These are phyloP conservation scores for Aphelocoma californica DNA, from an alignment of 2,797 vertebrate genomes.

Conservation along the genomic window DNA sequence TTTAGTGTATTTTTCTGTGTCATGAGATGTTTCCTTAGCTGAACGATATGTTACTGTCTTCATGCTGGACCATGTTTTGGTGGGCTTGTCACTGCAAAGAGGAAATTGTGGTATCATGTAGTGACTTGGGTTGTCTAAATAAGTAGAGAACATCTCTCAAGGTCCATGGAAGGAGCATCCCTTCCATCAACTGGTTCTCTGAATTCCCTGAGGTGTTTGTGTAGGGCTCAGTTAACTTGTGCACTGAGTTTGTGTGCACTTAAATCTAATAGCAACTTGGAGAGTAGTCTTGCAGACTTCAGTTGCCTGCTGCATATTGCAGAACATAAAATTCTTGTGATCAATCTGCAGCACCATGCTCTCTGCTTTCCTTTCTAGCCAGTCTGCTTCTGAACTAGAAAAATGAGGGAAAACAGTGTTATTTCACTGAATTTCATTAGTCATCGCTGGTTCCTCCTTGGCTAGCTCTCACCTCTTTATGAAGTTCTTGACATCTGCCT, in stretches of 20 bases:
- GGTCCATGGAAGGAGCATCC: neutral
- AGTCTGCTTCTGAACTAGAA: neutral
- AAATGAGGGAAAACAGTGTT: neutral
- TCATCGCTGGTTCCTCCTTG: neutral
- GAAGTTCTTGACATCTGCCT: neutral
- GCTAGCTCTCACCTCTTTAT: neutral
- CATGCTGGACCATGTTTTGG: neutral
- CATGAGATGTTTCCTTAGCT: neutral
- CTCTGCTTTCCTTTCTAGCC: neutral
- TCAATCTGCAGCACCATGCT: neutral
- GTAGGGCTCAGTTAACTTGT: neutral
- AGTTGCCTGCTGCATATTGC: neutral
- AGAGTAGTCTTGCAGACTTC: neutral
- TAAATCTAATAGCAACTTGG: neutral
- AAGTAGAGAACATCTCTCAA: neutral
- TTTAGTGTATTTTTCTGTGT: neutral
- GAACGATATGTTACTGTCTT: neutral
- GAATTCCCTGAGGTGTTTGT: neutral
- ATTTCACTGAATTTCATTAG: neutral
- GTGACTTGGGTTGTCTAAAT: neutral
- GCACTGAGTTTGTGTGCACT: neutral
- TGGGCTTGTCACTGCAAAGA: neutral
- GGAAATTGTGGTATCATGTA: neutral
- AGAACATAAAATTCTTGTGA: neutral
- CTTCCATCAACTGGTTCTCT: neutral